Percentiles rank a stretch among this genome's conserved stretches.
Evolutionary conservation across 2,888 invertebrate genomes (phyloP).

Genomic region (Tenodera sinensis): DNA sequence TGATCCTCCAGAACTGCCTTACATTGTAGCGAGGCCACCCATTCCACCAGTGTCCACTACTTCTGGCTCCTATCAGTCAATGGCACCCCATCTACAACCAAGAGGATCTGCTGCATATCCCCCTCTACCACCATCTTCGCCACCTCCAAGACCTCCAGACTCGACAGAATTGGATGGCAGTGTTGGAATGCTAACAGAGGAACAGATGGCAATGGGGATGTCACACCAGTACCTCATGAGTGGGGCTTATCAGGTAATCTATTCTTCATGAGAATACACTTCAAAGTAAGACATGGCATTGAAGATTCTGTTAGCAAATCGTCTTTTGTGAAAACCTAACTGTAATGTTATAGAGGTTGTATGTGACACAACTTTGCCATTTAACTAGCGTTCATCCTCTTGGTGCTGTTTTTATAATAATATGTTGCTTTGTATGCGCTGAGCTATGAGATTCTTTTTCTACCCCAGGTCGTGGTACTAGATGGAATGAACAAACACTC

Average conservation of each 20-base stretch:
- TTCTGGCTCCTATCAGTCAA: constrained; percentile 7
- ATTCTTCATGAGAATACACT: constrained; percentile 29
- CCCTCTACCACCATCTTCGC: constrained; percentile 38
- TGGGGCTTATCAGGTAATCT: constrained; percentile 42
- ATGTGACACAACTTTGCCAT: no score
- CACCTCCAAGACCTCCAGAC: constrained; percentile 40
- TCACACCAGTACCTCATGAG: constrained; percentile 37
- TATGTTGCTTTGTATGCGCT: no score
- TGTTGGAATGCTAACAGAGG: constrained; percentile 24
- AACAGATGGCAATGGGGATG: constrained; percentile 30
- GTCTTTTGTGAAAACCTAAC: no score
- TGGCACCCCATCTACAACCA: background rate
- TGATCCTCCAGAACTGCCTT: constrained; percentile 47
- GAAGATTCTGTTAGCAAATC: no score
- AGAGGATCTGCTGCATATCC: constrained; percentile 27
- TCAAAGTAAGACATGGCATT: no score
- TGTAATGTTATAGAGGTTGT: no score
- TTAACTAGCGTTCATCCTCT: no score
- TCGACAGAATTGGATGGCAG: constrained; percentile 41
- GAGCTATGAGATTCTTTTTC: no score
- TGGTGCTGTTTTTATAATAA: no score
- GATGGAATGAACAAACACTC: no score
- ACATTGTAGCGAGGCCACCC: constrained; percentile 42
- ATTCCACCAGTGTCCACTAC: constrained; percentile 36
- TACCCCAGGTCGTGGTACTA: no score